Conservation (phyloP, 2,113 vertebrate species). For the Micronycteris hirsuta region DNA sequence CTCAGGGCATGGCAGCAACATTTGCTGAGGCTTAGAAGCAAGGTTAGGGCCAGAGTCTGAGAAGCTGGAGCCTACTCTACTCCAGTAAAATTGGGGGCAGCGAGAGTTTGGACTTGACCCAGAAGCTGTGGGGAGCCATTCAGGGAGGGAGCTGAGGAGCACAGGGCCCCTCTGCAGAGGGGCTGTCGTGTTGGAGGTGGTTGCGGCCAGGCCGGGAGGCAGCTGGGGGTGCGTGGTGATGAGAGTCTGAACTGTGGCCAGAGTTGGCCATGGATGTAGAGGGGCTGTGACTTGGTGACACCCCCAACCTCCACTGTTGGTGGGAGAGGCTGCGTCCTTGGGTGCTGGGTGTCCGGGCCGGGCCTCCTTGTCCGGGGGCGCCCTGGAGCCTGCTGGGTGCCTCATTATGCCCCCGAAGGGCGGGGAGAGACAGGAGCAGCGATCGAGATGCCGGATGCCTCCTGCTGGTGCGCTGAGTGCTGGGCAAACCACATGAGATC, state of each 20-base stretch:
- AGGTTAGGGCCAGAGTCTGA: neutral
- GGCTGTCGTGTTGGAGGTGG: neutral
- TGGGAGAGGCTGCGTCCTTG: neutral
- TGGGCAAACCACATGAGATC: conserved; percentile 88
- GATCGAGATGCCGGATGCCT: conserved; percentile 79
- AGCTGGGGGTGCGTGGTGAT: rapidly evolving
- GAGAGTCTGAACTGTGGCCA: neutral
- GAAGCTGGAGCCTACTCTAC: no score
- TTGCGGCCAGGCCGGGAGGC: neutral
- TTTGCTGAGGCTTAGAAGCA: neutral
- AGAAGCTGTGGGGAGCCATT: neutral
- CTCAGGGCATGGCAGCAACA: neutral
- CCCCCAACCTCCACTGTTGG: neutral
- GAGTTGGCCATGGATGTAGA: neutral
- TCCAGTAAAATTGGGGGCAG: neutral
- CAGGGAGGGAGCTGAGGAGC: neutral
- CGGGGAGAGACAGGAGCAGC: conserved; percentile 72
- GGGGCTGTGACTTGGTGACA: neutral
- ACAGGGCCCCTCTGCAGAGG: neutral
- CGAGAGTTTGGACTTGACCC: neutral
- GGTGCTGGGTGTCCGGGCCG: neutral
- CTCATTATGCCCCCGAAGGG: conserved; percentile 77
- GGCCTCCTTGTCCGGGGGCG: neutral
- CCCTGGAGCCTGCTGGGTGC: conserved; percentile 73
- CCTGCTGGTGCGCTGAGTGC: conserved; percentile 80